Percentiles rank a stretch among this genome's conserved stretches.
phyloP scores from a whole-genome alignment of 2,113 vertebrate species.

The Chionodraco myersi region DNA sequence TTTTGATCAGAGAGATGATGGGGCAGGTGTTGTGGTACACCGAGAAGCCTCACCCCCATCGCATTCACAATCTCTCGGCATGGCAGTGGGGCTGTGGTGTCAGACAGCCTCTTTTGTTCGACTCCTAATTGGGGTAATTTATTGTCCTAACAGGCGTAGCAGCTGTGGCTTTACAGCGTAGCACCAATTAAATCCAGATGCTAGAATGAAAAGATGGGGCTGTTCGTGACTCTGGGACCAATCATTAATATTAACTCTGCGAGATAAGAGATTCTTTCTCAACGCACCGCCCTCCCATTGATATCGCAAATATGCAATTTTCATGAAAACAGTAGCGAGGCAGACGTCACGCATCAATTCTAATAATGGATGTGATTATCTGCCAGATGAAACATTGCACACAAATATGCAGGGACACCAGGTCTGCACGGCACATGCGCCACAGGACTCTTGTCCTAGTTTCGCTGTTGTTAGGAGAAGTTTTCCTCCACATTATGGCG shows the following conservation, averaged over 20 bases:
- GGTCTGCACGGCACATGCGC: background rate
- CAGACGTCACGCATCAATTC: constrained; percentile 30
- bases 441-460: constrained; percentile 22
- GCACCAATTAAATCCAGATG: constrained; percentile 80
- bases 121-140: constrained; percentile 82
- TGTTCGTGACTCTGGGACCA: constrained; percentile 67
- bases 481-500: constrained; percentile 35
- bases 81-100: constrained; percentile 39
- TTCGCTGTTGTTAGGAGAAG: constrained; percentile 11
- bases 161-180: constrained; percentile 79
- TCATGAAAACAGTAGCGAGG: constrained; percentile 26
- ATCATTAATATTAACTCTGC: constrained; percentile 51
- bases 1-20: constrained; percentile 54
- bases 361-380: constrained; percentile 60
- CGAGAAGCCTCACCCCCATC: constrained; percentile 33
- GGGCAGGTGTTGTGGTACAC: constrained; percentile 57
- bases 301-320: constrained; percentile 35
- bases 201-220: constrained; percentile 63
- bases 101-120: constrained; percentile 71
- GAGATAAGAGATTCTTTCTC: constrained; percentile 31
- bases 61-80: constrained; percentile 38
- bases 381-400: constrained; percentile 49
- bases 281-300: background rate
- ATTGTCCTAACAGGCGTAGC: constrained; percentile 81
- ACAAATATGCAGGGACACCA: constrained; percentile 20